Conservation (phyloP, 2,113 vertebrate genomes). For the Plestiodon gilberti region DNA sequence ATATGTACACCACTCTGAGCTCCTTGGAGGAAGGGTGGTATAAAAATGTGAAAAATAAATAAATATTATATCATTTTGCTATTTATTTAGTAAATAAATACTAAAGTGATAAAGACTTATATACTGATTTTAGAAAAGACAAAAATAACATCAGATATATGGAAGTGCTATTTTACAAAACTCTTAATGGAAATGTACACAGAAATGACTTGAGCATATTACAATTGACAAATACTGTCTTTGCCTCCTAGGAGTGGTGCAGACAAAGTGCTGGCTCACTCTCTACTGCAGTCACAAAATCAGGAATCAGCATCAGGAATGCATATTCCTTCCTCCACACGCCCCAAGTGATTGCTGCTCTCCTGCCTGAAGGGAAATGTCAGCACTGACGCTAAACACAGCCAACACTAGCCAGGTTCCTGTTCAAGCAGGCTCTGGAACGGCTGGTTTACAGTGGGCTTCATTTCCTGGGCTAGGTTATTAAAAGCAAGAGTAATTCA, state of each 20-base stretch:
- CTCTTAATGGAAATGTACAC: background rate
- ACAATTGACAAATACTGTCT: conserved; percentile 1
- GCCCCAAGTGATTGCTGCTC: background rate
- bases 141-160: background rate
- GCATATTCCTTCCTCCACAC: background rate
- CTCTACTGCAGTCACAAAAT: background rate
- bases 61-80: no score
- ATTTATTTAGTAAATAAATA: no score
- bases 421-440: background rate
- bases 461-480: background rate
- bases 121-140: no score
- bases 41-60: no score
- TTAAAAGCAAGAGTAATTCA: background rate
- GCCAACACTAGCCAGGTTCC: background rate
- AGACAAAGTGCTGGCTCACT: background rate
- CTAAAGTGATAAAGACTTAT: background rate
- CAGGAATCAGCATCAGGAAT: background rate
- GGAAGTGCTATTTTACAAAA: background rate
- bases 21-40: no score
- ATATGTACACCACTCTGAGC: no score
- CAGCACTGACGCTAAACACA: background rate
- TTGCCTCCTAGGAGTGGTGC: no score
- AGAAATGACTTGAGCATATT: background rate
- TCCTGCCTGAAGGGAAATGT: no score
- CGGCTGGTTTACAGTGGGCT: background rate